Conservation (phyloP, 2,888 invertebrate species). For the Noctua fimbriata region DNA sequence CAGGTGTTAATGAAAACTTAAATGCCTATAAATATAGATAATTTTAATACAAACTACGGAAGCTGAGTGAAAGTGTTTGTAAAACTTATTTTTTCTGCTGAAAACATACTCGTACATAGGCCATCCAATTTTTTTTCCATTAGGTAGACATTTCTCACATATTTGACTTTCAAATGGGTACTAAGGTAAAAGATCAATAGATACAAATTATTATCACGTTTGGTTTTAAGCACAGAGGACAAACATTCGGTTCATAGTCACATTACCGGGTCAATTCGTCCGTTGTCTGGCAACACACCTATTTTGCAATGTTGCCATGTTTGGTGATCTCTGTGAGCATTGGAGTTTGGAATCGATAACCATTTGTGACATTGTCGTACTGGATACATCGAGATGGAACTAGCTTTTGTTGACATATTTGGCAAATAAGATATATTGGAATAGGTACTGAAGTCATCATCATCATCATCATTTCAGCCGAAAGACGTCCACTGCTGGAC, state of each 20-base stretch:
- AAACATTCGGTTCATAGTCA: conserved; percentile 17
- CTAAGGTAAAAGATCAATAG: conserved; percentile 11
- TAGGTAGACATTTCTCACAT: not conserved
- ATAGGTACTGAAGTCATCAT: no score
- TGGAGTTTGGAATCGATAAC: conserved; percentile 6
- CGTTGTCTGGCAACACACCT: conserved; percentile 1
- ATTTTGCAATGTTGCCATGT: conserved; percentile 8
- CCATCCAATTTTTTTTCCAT: not conserved
- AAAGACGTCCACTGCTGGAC: no score
- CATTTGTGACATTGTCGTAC: not conserved
- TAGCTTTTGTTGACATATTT: not conserved
- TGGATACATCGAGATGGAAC: not conserved
- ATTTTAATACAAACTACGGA: not conserved
- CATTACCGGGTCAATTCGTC: not conserved
- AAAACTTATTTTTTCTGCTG: not conserved
- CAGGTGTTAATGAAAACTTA: not conserved
- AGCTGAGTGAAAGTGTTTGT: not conserved
- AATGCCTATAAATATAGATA: not conserved
- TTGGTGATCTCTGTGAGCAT: conserved; percentile 13
- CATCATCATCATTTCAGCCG: no score
- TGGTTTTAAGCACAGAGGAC: conserved; percentile 23
- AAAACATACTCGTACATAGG: not conserved
- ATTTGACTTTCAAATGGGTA: conserved; percentile 28
- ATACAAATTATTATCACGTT: conserved; percentile 24
- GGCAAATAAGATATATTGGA: not conserved